A percentile compares a stretch with the other conserved stretches of the same genome.
Evolutionary conservation across 2,888 invertebrate species (phyloP).

Genomic region (Magallana nippona): DNA sequence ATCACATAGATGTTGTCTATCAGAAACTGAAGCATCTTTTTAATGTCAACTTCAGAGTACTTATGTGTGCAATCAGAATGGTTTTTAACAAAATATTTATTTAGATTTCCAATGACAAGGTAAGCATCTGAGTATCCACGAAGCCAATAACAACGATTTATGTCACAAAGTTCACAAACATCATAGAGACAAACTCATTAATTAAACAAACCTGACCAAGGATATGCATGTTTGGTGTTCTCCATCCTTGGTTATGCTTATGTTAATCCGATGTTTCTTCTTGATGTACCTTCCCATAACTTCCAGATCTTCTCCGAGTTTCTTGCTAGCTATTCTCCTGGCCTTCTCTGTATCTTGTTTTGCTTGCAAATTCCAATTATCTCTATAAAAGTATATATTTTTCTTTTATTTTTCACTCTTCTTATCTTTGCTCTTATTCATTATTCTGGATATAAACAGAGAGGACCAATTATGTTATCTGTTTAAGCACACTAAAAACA

Average conservation of each 20-base stretch:
- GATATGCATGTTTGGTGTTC: slow-evolving; percentile 14
- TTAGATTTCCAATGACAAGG: too few relatives aligned
- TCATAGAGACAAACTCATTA: background rate
- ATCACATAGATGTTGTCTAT: too few relatives aligned
- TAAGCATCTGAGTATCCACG: background rate
- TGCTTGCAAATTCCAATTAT: background rate
- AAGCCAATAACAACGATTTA: background rate
- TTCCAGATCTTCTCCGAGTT: background rate
- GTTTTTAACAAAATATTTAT: too few relatives aligned
- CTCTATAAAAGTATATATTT: too few relatives aligned
- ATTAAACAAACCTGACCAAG: slow-evolving; percentile 9
- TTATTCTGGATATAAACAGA: too few relatives aligned
- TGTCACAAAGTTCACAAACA: background rate
- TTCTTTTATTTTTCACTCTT: too few relatives aligned
- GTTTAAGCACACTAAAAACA: too few relatives aligned
- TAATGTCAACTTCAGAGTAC: too few relatives aligned
- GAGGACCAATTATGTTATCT: too few relatives aligned
- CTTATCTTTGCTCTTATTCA: too few relatives aligned
- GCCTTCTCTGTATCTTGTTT: background rate
- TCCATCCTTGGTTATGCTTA: slow-evolving; percentile 7
- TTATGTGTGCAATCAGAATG: too few relatives aligned
- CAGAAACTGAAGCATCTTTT: too few relatives aligned
- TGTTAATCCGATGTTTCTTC: slow-evolving; percentile 4
- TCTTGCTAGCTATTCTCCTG: slow-evolving; percentile 16
- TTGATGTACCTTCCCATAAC: background rate